A percentile compares a stretch with the other conserved stretches of the same genome.
These are phyloP conservation scores for Amazona finschi DNA, from an alignment of 2,797 vertebrate genomes.

Conservation along the genomic window DNA sequence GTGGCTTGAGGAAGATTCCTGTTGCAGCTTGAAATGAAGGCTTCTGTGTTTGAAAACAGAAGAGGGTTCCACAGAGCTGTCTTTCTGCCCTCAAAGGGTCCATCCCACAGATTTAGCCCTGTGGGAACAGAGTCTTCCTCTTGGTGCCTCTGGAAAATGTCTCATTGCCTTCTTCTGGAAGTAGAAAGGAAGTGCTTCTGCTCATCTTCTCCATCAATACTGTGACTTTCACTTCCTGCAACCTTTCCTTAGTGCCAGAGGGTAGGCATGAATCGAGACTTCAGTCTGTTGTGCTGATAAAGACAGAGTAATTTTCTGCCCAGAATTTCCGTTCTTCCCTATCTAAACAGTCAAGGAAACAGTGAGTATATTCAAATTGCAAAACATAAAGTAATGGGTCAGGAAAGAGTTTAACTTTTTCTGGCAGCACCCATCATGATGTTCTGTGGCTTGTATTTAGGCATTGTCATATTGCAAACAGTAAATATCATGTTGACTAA, in stretches of 20 bases:
- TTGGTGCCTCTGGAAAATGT: not conserved
- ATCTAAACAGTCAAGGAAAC: not conserved
- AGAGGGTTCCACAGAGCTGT: not conserved
- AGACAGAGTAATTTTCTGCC: fast-evolving
- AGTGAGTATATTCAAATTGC: not conserved
- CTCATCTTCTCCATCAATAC: not conserved
- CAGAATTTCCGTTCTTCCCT: not conserved
- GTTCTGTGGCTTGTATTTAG: not conserved
- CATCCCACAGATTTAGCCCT: not conserved
- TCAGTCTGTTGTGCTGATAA: not conserved
- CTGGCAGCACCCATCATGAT: not conserved
- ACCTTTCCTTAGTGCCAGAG: not conserved
- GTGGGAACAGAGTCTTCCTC: not conserved
- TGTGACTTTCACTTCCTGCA: not conserved
- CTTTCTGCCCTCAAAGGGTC: not conserved
- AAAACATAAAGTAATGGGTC: not conserved
- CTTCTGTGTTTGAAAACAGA: not conserved
- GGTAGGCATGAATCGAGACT: not conserved
- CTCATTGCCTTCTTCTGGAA: not conserved
- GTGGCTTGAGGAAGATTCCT: not conserved
- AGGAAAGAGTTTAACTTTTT: not conserved
- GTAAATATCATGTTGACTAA: not conserved
- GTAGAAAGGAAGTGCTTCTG: not conserved
- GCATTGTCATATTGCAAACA: not conserved
- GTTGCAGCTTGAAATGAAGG: not conserved